Evolutionary conservation across 2,888 invertebrate species (phyloP), one percentile per base, ranked within the genome.

Genomic region (Ochropleura leucogaster): DNA sequence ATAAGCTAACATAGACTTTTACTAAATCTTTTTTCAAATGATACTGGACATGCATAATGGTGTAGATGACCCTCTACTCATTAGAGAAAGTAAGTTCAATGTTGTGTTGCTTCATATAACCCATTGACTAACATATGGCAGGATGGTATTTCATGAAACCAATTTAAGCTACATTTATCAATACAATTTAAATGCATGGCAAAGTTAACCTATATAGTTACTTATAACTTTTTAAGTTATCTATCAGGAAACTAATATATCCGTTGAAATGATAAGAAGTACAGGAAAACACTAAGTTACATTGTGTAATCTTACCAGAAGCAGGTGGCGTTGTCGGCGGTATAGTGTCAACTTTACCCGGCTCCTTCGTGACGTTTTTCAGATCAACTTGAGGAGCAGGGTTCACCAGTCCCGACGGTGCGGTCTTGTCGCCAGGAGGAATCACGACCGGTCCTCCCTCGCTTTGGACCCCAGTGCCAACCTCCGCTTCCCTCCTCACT

Each of bases 401-500:
- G 59, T 68, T 77, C 3, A 47, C 14, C 59, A 40, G 18, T 47
- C 16, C 74, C 5, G 74, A 46, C 14, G 60, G 4, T 18, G 44
- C 12, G 12, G 68, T 42, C 4, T 75, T 74, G 46, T 71, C 67
- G 16, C 42, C 72, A 0, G 64, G 18, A 14, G 77, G 60, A 16
- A 42, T 30, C 46, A 70, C 77, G 9, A 80, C 84, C 47, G 74
- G 77, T 9, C 88, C 89, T 18, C 91, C 91, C 72, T 93, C 91
- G 49, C 83, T 91, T 14, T 84, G 79, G 12, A 7, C 7, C 40
- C 53, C 66, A 40, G 49, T 42, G 12, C 16, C 74, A 66, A 53
- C 69, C 47, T 83, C 88, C 1, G 78, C 84, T 65, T 90, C 89
- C 5, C 94, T 88, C 63, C 90, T 80, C 68, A 83, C 55, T 70